Base-by-base conservation (phyloP, 2,888 invertebrate genomes). In the Mesorhabditis sp. region DNA sequence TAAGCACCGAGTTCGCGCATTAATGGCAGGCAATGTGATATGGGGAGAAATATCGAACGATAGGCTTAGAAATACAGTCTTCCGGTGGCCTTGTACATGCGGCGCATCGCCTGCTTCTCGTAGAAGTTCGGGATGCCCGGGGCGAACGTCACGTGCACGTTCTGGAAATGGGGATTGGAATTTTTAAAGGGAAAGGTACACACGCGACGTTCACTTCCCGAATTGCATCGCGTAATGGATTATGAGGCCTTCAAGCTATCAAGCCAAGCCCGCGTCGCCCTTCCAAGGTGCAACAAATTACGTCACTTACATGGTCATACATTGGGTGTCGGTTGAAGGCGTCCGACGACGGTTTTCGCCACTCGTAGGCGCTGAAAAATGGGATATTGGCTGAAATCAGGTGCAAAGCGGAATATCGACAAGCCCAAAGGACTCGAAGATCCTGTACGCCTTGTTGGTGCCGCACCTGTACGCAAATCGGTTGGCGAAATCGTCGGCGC, bases 321-420 rank as follows among this genome's bases (percentile, higher is more conserved):
- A 84, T 82, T 66, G 81, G 81, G 71, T 83, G 79, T 7, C 84
- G 77, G 73, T 84, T 84, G 78, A 84, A 83, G 6, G 81, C 73
- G 67, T 84, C 80, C 68, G 85, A 82, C 62, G 81, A 80, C 43
- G 84, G 83, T 68, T 84, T 84, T 69, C 80, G 75, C 83, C 82
- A 82, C 70, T 84, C 84, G 73, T 84, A 84, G 45, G 84, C 83
- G 44, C 80, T 73, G 62, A 67, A 72, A 15, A 73, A 15, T 28
- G 15, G 28, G 28, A 41, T 15, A 50, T 15, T 50, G n/a, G 15
- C 1, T 13, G 28, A 28, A 28, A 28, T 28, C 2, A 28, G 28
- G 28, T 28, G 28, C 28, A 28, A 28, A 28, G 28, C 28, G 28
- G 28, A 28, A 28, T 28, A 28, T 28, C 28, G 28, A 28, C 28